Conservation (phyloP, 2,888 invertebrate species). For the Adelognathus sp. region DNA sequence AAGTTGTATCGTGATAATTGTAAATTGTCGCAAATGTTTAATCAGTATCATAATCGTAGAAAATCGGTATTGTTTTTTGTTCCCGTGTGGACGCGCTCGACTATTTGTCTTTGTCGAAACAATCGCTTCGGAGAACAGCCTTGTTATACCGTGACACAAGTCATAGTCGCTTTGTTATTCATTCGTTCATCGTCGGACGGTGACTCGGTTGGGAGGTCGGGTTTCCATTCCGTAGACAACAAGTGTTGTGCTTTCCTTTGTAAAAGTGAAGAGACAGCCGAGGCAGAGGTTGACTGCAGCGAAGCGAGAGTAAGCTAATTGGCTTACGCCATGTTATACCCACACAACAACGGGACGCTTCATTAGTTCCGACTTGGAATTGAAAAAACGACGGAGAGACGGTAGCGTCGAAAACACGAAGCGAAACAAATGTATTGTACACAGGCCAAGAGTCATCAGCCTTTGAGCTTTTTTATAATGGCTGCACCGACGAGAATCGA, state of each 20-base stretch:
- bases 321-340: slow-evolving; percentile 17
- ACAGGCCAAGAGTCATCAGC: slow-evolving; percentile 1
- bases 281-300: slow-evolving; percentile 23
- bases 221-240: too few species aligned
- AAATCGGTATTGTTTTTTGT: too few species aligned
- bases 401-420: slow-evolving; percentile 16
- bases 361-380: slow-evolving; percentile 49
- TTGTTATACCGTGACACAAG: not conserved
- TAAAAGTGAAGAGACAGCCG: slow-evolving; percentile 12
- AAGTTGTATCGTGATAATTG: too few species aligned
- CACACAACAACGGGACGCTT: slow-evolving; percentile 42
- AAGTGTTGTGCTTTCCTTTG: slow-evolving; percentile 52
- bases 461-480: slow-evolving; percentile 44
- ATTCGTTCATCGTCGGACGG: slow-evolving; percentile 20
- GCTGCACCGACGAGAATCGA: slow-evolving; percentile 1
- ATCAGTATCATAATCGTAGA: too few species aligned
- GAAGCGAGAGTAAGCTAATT: slow-evolving; percentile 49
- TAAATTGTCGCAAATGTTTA: too few species aligned
- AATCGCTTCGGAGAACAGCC: too few species aligned
- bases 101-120: too few species aligned
- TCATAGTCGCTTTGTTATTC: slow-evolving; percentile 2
- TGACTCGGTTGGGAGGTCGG: slow-evolving; percentile 7
- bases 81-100: too few species aligned
- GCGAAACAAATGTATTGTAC: not conserved
- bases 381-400: slow-evolving; percentile 5